Base-by-base conservation (phyloP, 2,888 invertebrate species). In the Rhingia rostrata region DNA sequence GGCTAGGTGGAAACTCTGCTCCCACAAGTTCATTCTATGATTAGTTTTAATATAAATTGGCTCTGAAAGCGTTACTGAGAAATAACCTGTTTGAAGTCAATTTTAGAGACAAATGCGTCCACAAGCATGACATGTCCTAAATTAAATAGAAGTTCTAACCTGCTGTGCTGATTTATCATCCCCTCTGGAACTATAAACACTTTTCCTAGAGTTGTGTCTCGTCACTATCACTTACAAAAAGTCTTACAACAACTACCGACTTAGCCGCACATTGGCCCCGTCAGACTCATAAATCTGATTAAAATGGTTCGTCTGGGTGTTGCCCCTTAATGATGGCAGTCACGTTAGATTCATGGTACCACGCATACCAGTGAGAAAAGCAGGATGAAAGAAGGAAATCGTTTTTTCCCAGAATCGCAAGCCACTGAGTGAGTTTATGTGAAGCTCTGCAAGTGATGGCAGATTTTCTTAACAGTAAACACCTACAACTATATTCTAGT, bases 271-370 rank as follows among this genome's bases (percentile, higher is more conserved):
- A 82, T 66, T 82, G 81, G 70, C 70, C 74, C 60, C 77, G 54
- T 60, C 77, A 77, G 77, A 72, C 81, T 66, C 70, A 72, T 69
- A 82, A 82, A 82, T 82, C 81, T 82, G 51, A 82, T 82, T 82
- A 82, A 64, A 77, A 77, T 66, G 47, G 51, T 60, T 66, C 49
- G 35, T 74, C 54, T 60, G 35, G 30, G 61, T 33, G 32, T 10
- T 53, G 79, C 37, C 32, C 61, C 9, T 4, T 22, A 22, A 22
- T 22, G 22, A 1, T 14, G 4, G n/a, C 6, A 30, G 37, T 14
- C 4, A 6, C 37, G 37, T 0, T 7, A 2, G 45, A 9, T 39
- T 14, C 12, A n/a, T 32, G 30, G 39, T 30, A 30, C 51, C 14
- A 61, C 41, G 51, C 47, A 45, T 49, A 41, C 37, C 47, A 35